A percentile compares a stretch with the other conserved stretches of the same genome.
These are phyloP conservation scores for Sisyra terminalis DNA, from an alignment of 2,888 invertebrate species.

Conservation along the genomic window DNA sequence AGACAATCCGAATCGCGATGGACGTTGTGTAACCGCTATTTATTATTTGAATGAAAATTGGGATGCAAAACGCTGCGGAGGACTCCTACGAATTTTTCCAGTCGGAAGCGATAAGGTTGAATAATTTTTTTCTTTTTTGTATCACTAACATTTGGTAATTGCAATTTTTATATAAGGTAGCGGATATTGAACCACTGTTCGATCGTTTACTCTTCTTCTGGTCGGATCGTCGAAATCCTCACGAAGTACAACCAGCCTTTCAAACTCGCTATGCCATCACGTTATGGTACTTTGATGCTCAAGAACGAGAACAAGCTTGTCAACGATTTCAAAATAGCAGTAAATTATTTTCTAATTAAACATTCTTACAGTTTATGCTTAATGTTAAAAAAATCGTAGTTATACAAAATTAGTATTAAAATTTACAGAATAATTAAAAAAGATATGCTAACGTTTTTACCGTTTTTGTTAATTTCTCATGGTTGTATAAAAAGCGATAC, in stretches of 20 bases:
- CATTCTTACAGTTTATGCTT: no score
- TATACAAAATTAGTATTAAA: no score
- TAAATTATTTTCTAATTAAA: constrained; percentile 18
- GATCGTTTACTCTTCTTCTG: constrained; percentile 93
- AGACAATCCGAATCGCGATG: constrained; percentile 94
- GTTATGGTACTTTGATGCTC: constrained; percentile 80
- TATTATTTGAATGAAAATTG: constrained; percentile 94
- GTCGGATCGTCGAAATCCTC: constrained; percentile 93
- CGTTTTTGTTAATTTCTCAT: no score
- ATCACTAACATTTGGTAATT: background rate
- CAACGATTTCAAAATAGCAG: constrained; percentile 37
- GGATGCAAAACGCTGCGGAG: constrained; percentile 72
- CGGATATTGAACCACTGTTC: constrained; percentile 84
- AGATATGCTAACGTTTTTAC: no score
- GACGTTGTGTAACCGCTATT: constrained; percentile 91
- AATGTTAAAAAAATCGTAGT: no score
- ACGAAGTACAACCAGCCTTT: constrained; percentile 88
- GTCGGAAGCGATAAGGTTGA: constrained; percentile 56
- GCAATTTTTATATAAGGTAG: constrained; percentile 27
- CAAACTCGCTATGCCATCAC: constrained; percentile 83
- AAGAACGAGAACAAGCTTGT: constrained; percentile 60
- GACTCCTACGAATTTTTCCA: constrained; percentile 82
- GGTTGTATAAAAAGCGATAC: no score
- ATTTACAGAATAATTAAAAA: no score
- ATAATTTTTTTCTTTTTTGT: background rate